A percentile compares a stretch with the other conserved stretches of the same genome.
These are phyloP conservation scores for Congeria kusceri DNA, from an alignment of 2,888 invertebrate genomes.

Conservation along the genomic window DNA sequence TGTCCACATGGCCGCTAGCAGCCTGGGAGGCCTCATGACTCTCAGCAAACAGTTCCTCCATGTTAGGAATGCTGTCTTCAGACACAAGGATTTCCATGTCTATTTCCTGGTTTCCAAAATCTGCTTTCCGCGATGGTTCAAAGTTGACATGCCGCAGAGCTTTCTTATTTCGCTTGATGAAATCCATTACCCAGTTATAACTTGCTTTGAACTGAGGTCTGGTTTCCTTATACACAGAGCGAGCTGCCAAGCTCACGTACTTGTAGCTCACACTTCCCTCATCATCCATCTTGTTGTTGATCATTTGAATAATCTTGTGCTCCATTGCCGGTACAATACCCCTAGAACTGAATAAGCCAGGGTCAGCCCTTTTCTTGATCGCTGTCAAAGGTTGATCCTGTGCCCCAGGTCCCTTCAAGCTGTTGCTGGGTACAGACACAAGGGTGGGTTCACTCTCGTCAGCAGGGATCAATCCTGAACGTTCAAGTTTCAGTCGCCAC, in stretches of 20 bases:
- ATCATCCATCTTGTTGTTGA: constrained; percentile 48
- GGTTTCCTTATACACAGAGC: constrained; percentile 58
- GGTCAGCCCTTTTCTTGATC: constrained; percentile 43
- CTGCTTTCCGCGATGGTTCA: constrained; percentile 43
- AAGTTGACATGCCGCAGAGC: constrained; percentile 52
- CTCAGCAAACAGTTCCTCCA: constrained; percentile 11
- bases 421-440: not conserved
- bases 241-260: constrained; percentile 52
- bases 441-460: not conserved
- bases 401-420: constrained; percentile 14
- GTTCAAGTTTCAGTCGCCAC: constrained; percentile 54
- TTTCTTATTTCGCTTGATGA: constrained; percentile 57
- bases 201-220: constrained; percentile 59
- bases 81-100: constrained; percentile 46
- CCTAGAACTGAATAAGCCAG: constrained; percentile 51
- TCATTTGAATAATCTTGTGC: constrained; percentile 41
- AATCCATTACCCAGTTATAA: constrained; percentile 62
- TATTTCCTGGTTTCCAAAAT: constrained; percentile 17
- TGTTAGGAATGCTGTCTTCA: constrained; percentile 43
- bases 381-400: constrained; percentile 17
- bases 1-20: not conserved
- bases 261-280: constrained; percentile 60
- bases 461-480: constrained; percentile 34
- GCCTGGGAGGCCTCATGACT: not conserved
- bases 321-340: constrained; percentile 56